Percentiles rank a stretch among this genome's conserved stretches.
These are phyloP conservation scores for Periplaneta americana DNA, from an alignment of 1,140 invertebrate genomes.

Conservation along the genomic window DNA sequence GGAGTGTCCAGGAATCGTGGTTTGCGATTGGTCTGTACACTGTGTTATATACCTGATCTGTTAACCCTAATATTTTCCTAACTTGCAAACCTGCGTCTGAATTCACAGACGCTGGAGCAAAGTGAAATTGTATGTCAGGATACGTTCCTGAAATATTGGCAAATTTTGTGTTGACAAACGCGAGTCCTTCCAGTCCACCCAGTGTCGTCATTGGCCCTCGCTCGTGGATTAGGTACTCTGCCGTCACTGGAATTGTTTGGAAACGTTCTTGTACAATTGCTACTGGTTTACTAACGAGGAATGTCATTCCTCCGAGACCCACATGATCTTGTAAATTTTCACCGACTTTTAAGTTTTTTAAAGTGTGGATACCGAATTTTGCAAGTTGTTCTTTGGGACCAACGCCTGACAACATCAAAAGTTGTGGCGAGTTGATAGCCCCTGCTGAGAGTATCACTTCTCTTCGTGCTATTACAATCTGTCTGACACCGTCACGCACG, in stretches of 20 bases:
- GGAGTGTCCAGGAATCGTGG: slow-evolving; percentile 75
- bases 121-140: slow-evolving; percentile 83
- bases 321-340: slow-evolving; percentile 59
- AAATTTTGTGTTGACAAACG: slow-evolving; percentile 76
- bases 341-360: slow-evolving; percentile 65
- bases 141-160: slow-evolving; percentile 65
- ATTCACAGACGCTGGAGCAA: slow-evolving; percentile 78
- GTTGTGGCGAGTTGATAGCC: slow-evolving; percentile 70
- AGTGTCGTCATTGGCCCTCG: slow-evolving; percentile 78
- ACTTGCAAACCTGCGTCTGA: slow-evolving; percentile 68
- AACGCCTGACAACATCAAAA: slow-evolving; percentile 84
- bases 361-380: slow-evolving; percentile 59
- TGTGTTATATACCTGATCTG: slow-evolving; percentile 71
- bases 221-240: slow-evolving; percentile 70
- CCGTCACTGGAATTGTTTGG: slow-evolving; percentile 66
- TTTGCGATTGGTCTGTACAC: slow-evolving; percentile 71
- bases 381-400: slow-evolving; percentile 71
- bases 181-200: slow-evolving; percentile 79
- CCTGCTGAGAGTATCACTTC: slow-evolving; percentile 50
- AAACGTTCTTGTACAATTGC: slow-evolving; percentile 68
- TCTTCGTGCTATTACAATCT: slow-evolving; percentile 59
- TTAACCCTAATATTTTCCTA: slow-evolving; percentile 72
- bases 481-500: slow-evolving; percentile 56
- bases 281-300: slow-evolving; percentile 67
- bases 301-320: slow-evolving; percentile 73